Evolutionary conservation across 2,888 invertebrate genomes (phyloP).

Genomic region (Salticus scenicus): DNA sequence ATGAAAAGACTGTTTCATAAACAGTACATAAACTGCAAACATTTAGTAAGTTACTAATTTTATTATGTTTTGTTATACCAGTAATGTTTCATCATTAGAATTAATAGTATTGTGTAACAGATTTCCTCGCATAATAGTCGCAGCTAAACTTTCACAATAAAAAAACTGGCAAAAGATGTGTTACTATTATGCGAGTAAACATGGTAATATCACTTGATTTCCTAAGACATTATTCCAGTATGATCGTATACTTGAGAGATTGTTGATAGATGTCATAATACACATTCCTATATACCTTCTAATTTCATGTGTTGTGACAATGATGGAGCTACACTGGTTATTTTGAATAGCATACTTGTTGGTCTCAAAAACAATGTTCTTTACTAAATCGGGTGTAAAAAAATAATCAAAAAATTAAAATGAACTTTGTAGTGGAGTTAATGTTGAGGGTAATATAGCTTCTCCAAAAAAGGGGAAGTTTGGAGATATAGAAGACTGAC

Average conservation of each 20-base stretch:
- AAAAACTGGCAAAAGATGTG: no score
- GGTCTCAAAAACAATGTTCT: constrained; percentile 18
- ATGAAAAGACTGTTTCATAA: no score
- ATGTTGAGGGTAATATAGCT: neutral
- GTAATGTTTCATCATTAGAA: no score
- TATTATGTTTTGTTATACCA: no score
- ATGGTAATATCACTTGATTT: constrained; percentile 26
- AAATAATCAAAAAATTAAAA: neutral
- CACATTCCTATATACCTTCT: neutral
- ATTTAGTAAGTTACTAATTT: no score
- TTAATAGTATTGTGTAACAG: no score
- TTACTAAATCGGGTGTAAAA: neutral
- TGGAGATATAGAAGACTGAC: neutral
- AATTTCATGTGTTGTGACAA: constrained; percentile 12
- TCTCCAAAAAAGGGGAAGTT: neutral
- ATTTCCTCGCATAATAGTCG: no score
- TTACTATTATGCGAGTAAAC: no score
- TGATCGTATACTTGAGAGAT: neutral
- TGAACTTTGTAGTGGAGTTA: neutral
- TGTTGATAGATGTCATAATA: constrained; percentile 7
- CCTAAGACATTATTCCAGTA: constrained; percentile 22
- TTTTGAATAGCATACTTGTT: constrained; percentile 1
- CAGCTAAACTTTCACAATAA: no score
- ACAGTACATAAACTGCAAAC: no score
- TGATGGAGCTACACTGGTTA: neutral